phyloP scores from a whole-genome alignment of 2,888 invertebrate species.

The Piscicola geometra region DNA sequence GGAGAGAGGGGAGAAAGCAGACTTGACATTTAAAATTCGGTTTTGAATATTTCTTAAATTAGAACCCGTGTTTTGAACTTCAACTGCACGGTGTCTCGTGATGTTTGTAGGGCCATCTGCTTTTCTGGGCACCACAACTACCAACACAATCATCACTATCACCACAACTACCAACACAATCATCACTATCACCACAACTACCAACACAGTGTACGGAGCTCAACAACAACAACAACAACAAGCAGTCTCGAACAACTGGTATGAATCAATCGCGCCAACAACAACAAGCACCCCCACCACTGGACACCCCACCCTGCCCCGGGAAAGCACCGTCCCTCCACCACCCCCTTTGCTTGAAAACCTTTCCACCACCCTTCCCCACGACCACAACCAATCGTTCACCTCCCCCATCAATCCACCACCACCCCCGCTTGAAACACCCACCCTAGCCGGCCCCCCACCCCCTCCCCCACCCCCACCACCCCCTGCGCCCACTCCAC shows the following conservation, averaged over 20 bases:
- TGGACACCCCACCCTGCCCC: slow-evolving; percentile 1
- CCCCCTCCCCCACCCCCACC: slow-evolving; percentile 61
- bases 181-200: no score
- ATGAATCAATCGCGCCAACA: slow-evolving; percentile 28
- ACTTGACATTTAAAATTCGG: no score
- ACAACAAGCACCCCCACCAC: no score
- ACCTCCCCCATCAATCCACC: slow-evolving; percentile 61
- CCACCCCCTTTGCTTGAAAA: not conserved
- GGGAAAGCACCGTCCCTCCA: not conserved
- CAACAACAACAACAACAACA: slow-evolving; percentile 23
- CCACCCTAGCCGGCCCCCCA: slow-evolving; percentile 62
- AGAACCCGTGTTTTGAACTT: no score
- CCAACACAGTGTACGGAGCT: no score
- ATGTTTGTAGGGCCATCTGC: no score
- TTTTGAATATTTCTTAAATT: no score
- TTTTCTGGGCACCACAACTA: no score
- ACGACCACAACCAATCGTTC: not conserved
- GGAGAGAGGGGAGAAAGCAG: no score
- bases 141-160: no score
- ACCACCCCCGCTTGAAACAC: slow-evolving; percentile 61
- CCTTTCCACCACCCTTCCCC: not conserved
- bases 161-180: no score
- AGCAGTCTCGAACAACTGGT: slow-evolving; percentile 21
- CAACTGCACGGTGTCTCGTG: no score
- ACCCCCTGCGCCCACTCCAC: slow-evolving; percentile 58